Evolutionary conservation across 2,888 invertebrate species (phyloP).

Genomic region (Drosophila algonquin): DNA sequence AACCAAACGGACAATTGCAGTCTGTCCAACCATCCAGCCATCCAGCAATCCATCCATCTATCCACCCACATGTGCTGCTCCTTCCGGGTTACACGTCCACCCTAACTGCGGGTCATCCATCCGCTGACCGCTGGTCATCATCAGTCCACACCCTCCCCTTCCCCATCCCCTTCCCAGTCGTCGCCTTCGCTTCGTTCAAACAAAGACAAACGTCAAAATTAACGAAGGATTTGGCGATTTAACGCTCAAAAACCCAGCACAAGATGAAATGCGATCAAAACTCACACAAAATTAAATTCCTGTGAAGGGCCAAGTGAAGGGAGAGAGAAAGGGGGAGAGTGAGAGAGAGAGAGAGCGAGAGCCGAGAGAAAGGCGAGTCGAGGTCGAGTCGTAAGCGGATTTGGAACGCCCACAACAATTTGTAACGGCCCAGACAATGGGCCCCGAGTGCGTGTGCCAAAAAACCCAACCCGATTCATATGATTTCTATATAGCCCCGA

Average conservation of each 20-base stretch:
- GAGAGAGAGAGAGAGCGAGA: not conserved
- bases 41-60: conserved; percentile 22
- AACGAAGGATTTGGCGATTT: conserved; percentile 78
- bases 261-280: conserved; percentile 70
- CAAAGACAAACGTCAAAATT: conserved; percentile 76
- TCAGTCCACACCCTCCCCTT: conserved; percentile 51
- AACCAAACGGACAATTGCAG: conserved; percentile 55
- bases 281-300: conserved; percentile 47
- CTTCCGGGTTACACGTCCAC: conserved; percentile 53
- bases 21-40: not conserved
- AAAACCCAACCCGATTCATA: conserved; percentile 6
- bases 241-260: conserved; percentile 69
- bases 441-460: conserved; percentile 47
- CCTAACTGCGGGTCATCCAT: conserved; percentile 65
- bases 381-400: conserved; percentile 80
- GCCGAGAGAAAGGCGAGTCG: conserved; percentile 52
- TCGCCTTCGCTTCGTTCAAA: conserved; percentile 2
- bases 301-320: conserved; percentile 28
- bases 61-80: conserved; percentile 68
- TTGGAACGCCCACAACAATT: conserved; percentile 84
- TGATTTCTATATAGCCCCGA: conserved; percentile 17
- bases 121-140: conserved; percentile 69
- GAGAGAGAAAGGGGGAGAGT: not conserved
- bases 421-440: conserved; percentile 71
- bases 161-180: not conserved